A percentile compares a stretch with the other conserved stretches of the same genome.
These are phyloP conservation scores for Chorisops tibialis DNA, from an alignment of 2,888 invertebrate species.

Conservation along the genomic window DNA sequence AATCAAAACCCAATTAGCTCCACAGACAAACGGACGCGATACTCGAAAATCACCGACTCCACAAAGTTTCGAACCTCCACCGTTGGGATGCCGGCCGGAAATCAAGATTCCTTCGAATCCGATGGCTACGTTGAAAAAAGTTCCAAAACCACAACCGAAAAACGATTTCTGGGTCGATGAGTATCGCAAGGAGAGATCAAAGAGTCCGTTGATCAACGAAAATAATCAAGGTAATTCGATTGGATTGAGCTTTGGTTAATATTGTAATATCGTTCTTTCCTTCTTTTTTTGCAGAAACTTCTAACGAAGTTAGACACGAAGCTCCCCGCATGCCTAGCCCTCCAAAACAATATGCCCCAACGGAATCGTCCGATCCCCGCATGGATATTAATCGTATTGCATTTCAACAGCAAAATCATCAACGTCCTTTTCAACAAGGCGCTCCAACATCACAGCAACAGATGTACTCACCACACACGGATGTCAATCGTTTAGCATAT, in stretches of 20 bases:
- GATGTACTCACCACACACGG: slow-evolving; percentile 14
- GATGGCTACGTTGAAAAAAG: slow-evolving; percentile 66
- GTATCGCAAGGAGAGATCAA: slow-evolving; percentile 54
- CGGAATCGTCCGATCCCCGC: slow-evolving; percentile 7
- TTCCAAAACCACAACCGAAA: slow-evolving; percentile 66
- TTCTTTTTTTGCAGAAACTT: slow-evolving; percentile 10
- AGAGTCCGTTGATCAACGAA: slow-evolving; percentile 48
- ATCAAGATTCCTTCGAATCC: slow-evolving; percentile 73
- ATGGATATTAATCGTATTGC: slow-evolving; percentile 23
- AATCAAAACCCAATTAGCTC: slow-evolving; percentile 48
- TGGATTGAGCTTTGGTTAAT: background rate
- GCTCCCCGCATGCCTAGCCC: slow-evolving; percentile 14
- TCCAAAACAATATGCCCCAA: background rate
- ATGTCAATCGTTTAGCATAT: slow-evolving; percentile 12
- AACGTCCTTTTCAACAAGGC: background rate
- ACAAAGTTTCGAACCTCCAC: slow-evolving; percentile 54
- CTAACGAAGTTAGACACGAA: slow-evolving; percentile 15
- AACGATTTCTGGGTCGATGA: slow-evolving; percentile 59
- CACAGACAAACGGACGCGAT: slow-evolving; percentile 56
- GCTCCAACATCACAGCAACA: slow-evolving; percentile 4
- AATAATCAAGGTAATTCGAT: slow-evolving; percentile 15
- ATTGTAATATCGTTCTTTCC: background rate
- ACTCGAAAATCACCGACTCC: slow-evolving; percentile 54
- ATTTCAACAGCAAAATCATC: slow-evolving; percentile 13
- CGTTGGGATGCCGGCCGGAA: slow-evolving; percentile 64